Conservation (phyloP, 2,113 vertebrate genomes). For the Suncus etruscus region DNA sequence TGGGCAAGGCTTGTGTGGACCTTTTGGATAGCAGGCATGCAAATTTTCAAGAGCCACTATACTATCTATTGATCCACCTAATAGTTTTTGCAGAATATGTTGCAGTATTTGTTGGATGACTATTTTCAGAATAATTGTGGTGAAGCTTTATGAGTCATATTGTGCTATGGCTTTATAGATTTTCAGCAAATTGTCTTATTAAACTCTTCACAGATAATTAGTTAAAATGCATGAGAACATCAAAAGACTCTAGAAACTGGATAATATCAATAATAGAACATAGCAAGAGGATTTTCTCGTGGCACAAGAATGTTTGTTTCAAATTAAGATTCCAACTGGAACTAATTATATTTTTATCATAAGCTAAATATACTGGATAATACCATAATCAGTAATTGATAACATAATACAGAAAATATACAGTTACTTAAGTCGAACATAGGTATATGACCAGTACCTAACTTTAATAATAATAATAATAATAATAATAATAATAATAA, state of each 20-base stretch:
- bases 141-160: not conserved
- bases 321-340: too few species aligned
- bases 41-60: too few species aligned
- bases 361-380: not conserved
- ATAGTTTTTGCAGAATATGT: not conserved
- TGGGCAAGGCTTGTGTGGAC: too few species aligned
- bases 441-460: not conserved
- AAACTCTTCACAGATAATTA: not conserved
- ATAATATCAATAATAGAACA: not conserved
- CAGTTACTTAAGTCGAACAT: not conserved
- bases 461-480: not conserved
- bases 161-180: not conserved
- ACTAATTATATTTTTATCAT: not conserved
- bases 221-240: slow-evolving; percentile 6
- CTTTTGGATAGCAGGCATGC: too few species aligned
- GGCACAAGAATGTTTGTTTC: not conserved
- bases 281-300: slow-evolving; percentile 65
- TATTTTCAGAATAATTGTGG: not conserved
- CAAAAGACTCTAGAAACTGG: slow-evolving; percentile 28
- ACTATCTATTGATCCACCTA: too few species aligned
- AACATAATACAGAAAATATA: too few species aligned
- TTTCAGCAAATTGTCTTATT: not conserved
- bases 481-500: not conserved
- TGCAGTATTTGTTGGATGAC: not conserved
- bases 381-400: not conserved